phyloP scores from a whole-genome alignment of 2,113 vertebrate genomes.

The Cisticola juncidis region DNA sequence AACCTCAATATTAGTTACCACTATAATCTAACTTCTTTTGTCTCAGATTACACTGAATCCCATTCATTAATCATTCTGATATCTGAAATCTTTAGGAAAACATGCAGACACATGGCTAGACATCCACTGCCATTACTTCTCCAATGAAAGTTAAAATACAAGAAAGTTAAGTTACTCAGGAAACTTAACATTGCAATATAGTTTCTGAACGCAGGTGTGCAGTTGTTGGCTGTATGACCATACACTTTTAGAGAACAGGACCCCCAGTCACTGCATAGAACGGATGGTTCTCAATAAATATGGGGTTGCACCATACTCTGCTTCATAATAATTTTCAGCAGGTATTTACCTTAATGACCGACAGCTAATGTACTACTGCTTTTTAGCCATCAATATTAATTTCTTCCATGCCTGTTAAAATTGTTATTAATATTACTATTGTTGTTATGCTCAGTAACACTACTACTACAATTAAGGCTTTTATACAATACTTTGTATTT shows the following conservation, averaged over 20 bases:
- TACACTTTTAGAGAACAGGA: neutral
- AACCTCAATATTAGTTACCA: neutral
- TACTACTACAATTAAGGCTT: neutral
- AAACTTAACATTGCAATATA: neutral
- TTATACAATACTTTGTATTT: neutral
- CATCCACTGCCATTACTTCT: fast-evolving
- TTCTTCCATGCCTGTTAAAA: neutral
- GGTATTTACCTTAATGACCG: neutral
- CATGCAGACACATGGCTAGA: neutral
- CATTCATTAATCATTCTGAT: neutral
- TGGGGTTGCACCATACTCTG: neutral
- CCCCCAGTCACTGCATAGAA: neutral
- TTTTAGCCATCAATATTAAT: neutral
- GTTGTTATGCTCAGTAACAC: neutral
- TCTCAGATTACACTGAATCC: neutral
- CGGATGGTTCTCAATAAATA: neutral
- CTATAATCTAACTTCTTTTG: neutral
- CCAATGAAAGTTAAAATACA: neutral
- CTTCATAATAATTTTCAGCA: neutral
- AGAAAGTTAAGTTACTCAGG: neutral
- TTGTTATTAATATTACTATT: neutral
- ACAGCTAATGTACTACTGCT: neutral
- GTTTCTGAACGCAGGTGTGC: neutral
- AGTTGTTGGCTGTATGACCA: neutral
- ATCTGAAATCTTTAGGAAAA: neutral